phyloP scores from a whole-genome alignment of 2,797 vertebrate species.

The Coregonus ussuriensis region DNA sequence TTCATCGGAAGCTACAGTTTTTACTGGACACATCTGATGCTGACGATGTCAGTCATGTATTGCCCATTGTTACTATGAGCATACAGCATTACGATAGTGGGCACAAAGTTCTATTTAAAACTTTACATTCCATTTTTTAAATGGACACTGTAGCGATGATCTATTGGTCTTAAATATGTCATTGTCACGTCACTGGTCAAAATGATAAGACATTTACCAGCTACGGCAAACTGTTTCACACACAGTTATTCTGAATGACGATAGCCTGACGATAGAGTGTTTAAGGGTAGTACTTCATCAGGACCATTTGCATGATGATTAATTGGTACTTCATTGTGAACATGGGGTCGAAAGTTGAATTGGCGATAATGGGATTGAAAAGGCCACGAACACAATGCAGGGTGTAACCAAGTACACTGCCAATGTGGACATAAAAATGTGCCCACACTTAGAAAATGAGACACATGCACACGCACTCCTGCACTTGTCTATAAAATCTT shows the following conservation, averaged over 20 bases:
- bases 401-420: constrained; percentile 60
- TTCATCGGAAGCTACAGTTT: too few species aligned
- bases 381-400: constrained; percentile 36
- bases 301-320: constrained; percentile 36
- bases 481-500: not conserved
- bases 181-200: constrained; percentile 7
- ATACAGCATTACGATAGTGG: not conserved
- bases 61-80: not conserved
- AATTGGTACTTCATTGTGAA: constrained; percentile 26
- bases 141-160: not conserved
- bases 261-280: constrained; percentile 11
- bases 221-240: constrained; percentile 16
- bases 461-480: not conserved
- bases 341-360: constrained; percentile 1
- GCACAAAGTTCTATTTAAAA: not conserved
- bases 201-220: constrained; percentile 19
- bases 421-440: constrained; percentile 14
- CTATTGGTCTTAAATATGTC: not conserved
- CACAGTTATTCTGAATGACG: constrained; percentile 7
- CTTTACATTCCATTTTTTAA: not conserved
- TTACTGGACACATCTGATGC: too few species aligned
- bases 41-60: too few species aligned
- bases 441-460: not conserved
- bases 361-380: constrained; percentile 16
- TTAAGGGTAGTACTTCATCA: constrained; percentile 20